These are phyloP conservation scores for Phalloptychus januarius DNA, from an alignment of 2,797 vertebrate species.

Conservation along the genomic window DNA sequence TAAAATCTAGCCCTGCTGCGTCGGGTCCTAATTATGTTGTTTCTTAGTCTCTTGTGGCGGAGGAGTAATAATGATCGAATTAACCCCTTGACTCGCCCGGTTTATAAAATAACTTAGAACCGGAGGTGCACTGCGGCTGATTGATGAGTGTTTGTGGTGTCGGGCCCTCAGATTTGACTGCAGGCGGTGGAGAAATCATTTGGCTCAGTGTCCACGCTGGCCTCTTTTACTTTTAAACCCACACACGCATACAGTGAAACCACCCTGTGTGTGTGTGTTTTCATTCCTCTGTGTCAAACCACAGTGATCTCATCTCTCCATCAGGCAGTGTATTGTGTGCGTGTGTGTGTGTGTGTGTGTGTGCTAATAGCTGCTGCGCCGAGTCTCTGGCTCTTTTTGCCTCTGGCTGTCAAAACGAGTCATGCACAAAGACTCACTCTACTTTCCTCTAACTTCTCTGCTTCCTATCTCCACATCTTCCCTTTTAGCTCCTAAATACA, in stretches of 20 bases:
- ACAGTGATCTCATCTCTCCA: conserved; percentile 77
- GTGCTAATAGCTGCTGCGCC: conserved; percentile 63
- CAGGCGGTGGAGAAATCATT: conserved; percentile 13
- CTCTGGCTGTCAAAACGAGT: conserved; percentile 31
- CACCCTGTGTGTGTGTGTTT: conserved; percentile 51
- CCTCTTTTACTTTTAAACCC: conserved; percentile 13
- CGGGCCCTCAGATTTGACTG: conserved; percentile 4
- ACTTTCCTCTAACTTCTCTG: conserved; percentile 20
- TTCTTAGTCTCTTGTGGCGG: conserved; percentile 27
- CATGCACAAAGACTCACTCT: conserved; percentile 23
- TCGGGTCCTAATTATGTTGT: conserved; percentile 38
- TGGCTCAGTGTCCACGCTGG: conserved; percentile 4
- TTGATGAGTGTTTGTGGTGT: conserved; percentile 28
- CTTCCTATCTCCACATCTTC: conserved; percentile 30
- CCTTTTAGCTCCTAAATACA: conserved; percentile 34
- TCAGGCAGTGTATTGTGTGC: conserved; percentile 46
- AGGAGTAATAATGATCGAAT: conserved; percentile 52
- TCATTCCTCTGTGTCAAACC: conserved; percentile 76
- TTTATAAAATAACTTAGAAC: conserved; percentile 50
- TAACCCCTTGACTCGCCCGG: conserved; percentile 30
- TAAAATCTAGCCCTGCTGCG: conserved; percentile 35
- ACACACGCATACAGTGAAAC: conserved; percentile 25
- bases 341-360: conserved; percentile 28
- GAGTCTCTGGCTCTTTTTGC: conserved; percentile 61
- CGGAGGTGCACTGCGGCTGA: conserved; percentile 26